A percentile compares a stretch with the other conserved stretches of the same genome.
phyloP scores from a whole-genome alignment of 2,113 vertebrate species.

The Xenotilapia caudafasciata region DNA sequence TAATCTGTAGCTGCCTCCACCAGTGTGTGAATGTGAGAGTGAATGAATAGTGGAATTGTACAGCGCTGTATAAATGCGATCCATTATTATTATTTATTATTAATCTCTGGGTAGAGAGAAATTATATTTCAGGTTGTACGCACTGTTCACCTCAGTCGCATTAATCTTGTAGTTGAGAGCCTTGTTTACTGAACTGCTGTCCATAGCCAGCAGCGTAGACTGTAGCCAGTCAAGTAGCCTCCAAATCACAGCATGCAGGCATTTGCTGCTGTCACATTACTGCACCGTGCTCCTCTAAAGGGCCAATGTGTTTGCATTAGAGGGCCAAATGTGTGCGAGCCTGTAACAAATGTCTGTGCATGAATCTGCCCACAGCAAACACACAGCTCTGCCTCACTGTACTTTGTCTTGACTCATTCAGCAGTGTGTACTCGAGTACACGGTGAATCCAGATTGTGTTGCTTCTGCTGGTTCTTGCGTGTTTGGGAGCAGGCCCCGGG shows the following conservation, averaged over 20 bases:
- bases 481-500: background rate
- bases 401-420: background rate
- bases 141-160: background rate
- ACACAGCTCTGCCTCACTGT: background rate
- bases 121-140: background rate
- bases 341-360: background rate
- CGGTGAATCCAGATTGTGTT: background rate
- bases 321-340: background rate
- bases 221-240: background rate
- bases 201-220: background rate
- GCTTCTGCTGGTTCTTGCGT: background rate
- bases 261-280: background rate
- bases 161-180: background rate
- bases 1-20: background rate
- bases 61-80: rapidly evolving
- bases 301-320: background rate
- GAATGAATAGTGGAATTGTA: background rate
- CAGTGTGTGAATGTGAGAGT: background rate
- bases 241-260: background rate
- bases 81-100: background rate
- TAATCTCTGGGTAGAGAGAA: background rate
- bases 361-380: background rate
- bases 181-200: background rate
- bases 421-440: background rate
- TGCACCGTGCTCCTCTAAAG: background rate